phyloP scores from a whole-genome alignment of 2,113 vertebrate species.

The Bujurquina vittata region DNA sequence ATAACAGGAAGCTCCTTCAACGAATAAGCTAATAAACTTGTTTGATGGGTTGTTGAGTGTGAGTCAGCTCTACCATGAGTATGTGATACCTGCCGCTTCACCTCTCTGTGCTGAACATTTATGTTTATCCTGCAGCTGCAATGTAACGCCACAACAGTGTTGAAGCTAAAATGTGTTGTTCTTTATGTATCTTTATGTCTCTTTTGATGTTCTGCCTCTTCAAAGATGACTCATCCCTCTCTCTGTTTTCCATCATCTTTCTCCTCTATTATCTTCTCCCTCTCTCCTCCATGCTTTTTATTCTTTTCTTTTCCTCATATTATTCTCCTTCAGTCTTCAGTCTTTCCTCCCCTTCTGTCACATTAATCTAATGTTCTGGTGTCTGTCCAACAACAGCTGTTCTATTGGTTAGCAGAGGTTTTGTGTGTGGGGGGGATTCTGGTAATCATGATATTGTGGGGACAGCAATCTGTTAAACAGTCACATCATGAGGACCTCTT shows the following conservation, averaged over 20 bases:
- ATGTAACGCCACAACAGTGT: neutral
- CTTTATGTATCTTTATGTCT: too few species aligned
- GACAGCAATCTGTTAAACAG: neutral
- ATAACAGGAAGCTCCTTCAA: neutral
- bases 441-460: slow-evolving; percentile 3
- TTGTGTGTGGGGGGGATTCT: neutral
- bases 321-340: neutral
- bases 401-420: slow-evolving; percentile 45
- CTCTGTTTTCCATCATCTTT: slow-evolving; percentile 20
- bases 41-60: neutral
- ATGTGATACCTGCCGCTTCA: neutral
- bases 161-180: neutral
- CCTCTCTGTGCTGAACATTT: neutral
- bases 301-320: neutral
- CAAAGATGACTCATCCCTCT: slow-evolving; percentile 32
- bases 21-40: neutral
- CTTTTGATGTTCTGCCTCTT: slow-evolving; percentile 1
- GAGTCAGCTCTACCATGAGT: neutral
- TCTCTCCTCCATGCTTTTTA: neutral
- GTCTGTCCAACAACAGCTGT: slow-evolving; percentile 65
- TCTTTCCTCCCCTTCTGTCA: slow-evolving; percentile 2
- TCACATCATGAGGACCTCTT: neutral
- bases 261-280: neutral
- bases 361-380: slow-evolving; percentile 68
- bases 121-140: neutral